A percentile compares a stretch with the other conserved stretches of the same genome.
phyloP scores from a whole-genome alignment of 2,888 invertebrate species.

The Heterodera filipjevi region DNA sequence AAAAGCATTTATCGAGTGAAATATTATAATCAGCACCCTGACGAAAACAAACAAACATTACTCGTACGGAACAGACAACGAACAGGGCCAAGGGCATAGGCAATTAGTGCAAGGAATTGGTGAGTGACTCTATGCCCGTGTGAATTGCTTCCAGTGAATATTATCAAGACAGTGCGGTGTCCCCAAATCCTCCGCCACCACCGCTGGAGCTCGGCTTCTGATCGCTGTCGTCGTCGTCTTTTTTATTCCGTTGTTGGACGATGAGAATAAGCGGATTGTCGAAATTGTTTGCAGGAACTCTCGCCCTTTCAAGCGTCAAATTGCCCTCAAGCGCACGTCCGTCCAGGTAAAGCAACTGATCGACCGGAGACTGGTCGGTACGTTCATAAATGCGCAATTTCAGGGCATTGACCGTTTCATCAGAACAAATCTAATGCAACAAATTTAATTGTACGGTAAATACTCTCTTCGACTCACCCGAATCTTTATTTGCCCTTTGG shows the following conservation, averaged over 20 bases:
- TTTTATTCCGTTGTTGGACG: slow-evolving; percentile 41
- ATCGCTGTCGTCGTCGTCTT: not conserved
- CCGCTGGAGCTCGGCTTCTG: not conserved
- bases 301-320: slow-evolving; percentile 50
- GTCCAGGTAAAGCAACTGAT: slow-evolving; percentile 43
- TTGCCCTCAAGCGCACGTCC: slow-evolving; percentile 44
- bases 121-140: not conserved
- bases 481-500: slow-evolving; percentile 34
- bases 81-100: not conserved
- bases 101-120: slow-evolving; percentile 34
- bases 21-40: not conserved
- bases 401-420: slow-evolving; percentile 49
- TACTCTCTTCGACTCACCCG: slow-evolving; percentile 29
- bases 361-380: slow-evolving; percentile 41
- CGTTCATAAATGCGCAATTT: slow-evolving; percentile 54
- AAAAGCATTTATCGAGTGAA: not conserved
- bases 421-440: slow-evolving; percentile 47
- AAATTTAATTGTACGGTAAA: not conserved
- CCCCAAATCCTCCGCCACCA: slow-evolving; percentile 50
- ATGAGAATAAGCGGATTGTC: slow-evolving; percentile 49
- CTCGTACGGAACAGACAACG: not conserved
- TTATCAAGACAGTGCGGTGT: slow-evolving; percentile 53
- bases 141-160: not conserved
- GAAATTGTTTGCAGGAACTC: slow-evolving; percentile 52
- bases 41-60: not conserved